Percentiles rank a stretch among this genome's conserved stretches.
Evolutionary conservation across 2,113 vertebrate genomes (phyloP).

Genomic region (Crypturellus undulatus): DNA sequence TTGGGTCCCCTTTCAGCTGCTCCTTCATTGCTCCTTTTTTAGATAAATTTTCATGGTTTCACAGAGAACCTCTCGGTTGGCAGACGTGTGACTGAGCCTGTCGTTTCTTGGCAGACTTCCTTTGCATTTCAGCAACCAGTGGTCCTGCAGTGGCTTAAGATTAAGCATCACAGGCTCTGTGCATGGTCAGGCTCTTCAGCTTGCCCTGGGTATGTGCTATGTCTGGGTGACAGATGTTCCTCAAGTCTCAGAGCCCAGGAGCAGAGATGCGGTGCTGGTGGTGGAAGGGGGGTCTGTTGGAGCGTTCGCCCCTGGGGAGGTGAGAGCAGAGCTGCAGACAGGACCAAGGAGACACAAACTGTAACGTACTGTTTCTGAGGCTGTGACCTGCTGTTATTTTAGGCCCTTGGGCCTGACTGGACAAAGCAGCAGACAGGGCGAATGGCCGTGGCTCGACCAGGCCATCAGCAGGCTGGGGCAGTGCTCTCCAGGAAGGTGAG

Average conservation of each 20-base stretch:
- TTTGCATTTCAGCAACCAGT: fast-evolving
- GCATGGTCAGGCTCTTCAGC: fast-evolving
- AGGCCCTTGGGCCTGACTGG: background rate
- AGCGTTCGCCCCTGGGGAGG: background rate
- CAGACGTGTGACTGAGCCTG: background rate
- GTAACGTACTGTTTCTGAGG: background rate
- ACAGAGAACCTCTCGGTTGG: background rate
- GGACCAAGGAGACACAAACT: background rate
- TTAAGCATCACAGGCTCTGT: background rate
- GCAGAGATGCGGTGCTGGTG: background rate
- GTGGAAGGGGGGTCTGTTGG: background rate
- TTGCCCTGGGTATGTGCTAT: background rate
- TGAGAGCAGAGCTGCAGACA: background rate
- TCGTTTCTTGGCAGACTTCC: fast-evolving
- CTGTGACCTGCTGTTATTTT: background rate
- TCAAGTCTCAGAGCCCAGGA: background rate
- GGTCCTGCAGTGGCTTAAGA: fast-evolving
- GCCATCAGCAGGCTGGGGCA: background rate
- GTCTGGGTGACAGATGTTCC: fast-evolving
- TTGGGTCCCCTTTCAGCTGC: background rate
- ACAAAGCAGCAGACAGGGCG: background rate
- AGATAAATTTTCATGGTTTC: background rate
- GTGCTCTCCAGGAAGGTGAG: background rate
- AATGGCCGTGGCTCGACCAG: background rate
- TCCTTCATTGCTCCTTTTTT: background rate